Base-by-base conservation (phyloP, 2,797 vertebrate genomes). In the Tenualosa ilisha region DNA sequence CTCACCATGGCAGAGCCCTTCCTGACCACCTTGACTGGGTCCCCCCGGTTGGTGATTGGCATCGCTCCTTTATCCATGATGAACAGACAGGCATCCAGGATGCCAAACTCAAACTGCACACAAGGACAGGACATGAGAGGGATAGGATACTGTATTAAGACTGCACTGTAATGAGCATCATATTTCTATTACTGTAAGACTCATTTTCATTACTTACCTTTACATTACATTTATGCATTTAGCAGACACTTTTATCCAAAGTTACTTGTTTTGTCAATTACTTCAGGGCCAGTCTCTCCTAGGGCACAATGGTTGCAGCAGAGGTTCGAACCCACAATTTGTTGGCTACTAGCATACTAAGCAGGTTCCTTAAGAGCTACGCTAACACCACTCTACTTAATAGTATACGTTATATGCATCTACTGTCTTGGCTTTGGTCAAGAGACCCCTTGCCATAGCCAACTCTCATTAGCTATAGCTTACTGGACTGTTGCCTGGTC, bases 1-100 rank as follows among this genome's bases (percentile, higher is more conserved):
- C 96, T 93, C 91, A 99, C 98, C 97, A 99, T 96, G 83, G 98
- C 97, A 51, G 98, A 98, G 8, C 96, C 98, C 88, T 96, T 95
- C 15, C 98, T 97, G 86, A 94, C 94, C 90, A 99, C 93, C 93
- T 97, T 99, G 91, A 99, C 56, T 3, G 97, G 96, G 88, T 99
- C 97, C 84, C 96, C 96, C n/a, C 98, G 94, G 85, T 97, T 97
- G 82, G 94, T 95, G 54, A 99, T 95, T 83, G 97, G 97, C 95
- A 99, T 95, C 84, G 96, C 90, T 53, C 96, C 95, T 88, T 88
- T 95, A 93, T 99, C 98, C 98, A 99, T 95, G 90, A 99, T 90
- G 84, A 95, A 96, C 11, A 99, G 93, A 88, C 98, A 99, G 84
- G 97, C 94, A 17, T 99, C 97, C 88, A 99, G 95, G 86, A 99